Conservation (phyloP, 2,888 invertebrate species). For the Zygogramma bicolorata region DNA sequence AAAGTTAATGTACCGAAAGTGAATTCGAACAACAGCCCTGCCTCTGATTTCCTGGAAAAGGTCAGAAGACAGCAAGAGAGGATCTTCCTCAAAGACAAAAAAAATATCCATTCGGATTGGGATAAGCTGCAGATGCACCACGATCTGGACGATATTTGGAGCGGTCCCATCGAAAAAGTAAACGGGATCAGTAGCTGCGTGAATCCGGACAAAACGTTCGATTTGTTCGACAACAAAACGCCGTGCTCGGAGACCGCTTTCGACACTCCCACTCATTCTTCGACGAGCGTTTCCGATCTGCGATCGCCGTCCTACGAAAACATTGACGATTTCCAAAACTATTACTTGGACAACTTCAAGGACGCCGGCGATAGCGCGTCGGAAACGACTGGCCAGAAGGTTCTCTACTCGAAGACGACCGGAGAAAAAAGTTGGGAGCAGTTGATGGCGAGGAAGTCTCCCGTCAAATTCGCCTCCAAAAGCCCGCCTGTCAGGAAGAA, state of each 20-base stretch:
- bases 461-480: too few species aligned
- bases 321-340: constrained; percentile 43
- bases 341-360: constrained; percentile 22
- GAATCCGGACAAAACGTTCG: constrained; percentile 38
- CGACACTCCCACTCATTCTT: not conserved
- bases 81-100: not conserved
- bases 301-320: constrained; percentile 45
- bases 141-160: constrained; percentile 42
- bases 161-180: constrained; percentile 41
- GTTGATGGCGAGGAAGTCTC: too few species aligned
- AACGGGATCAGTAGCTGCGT: constrained; percentile 22
- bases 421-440: too few species aligned
- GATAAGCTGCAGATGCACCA: constrained; percentile 20
- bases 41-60: not conserved
- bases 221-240: constrained; percentile 38
- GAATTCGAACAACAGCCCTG: not conserved
- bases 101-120: constrained; percentile 14
- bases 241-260: not conserved
- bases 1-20: constrained; percentile 12
- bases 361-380: too few species aligned
- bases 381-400: too few species aligned
- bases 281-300: constrained; percentile 19
- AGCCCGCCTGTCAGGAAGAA: constrained; percentile 12
- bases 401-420: too few species aligned
- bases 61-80: not conserved